phyloP scores from a whole-genome alignment of 2,888 invertebrate genomes.

The Mayetiola destructor region DNA sequence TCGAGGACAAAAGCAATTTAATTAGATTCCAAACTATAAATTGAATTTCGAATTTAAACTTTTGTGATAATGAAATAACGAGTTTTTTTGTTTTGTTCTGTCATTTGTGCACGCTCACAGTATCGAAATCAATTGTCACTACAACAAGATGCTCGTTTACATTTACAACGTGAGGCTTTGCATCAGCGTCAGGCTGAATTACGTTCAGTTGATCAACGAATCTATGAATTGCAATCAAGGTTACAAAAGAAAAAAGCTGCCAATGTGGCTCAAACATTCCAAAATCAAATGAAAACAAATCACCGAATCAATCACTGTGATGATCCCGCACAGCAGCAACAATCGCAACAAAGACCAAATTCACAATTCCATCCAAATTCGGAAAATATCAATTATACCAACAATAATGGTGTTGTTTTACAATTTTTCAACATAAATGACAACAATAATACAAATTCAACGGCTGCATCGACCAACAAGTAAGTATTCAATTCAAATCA shows the following conservation, averaged over 20 bases:
- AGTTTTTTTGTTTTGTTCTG: background rate
- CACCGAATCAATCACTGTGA: slow-evolving; percentile 24
- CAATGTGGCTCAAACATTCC: slow-evolving; percentile 40
- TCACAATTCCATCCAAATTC: slow-evolving; percentile 10
- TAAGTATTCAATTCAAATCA: slow-evolving; percentile 12
- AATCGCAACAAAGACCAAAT: slow-evolving; percentile 37
- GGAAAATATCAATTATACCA: slow-evolving; percentile 1
- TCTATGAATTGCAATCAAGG: slow-evolving; percentile 84
- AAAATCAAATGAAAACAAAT: background rate
- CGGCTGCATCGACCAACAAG: slow-evolving; percentile 2
- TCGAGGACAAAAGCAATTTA: no score
- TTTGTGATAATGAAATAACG: no score
- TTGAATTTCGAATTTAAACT: no score
- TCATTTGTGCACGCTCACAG: slow-evolving; percentile 36
- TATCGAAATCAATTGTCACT: slow-evolving; percentile 92
- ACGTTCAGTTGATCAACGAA: slow-evolving; percentile 80
- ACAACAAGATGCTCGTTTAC: slow-evolving; percentile 81
- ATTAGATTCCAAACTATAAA: no score
- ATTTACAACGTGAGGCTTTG: slow-evolving; percentile 75
- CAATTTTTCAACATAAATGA: slow-evolving; percentile 9
- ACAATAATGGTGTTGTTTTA: slow-evolving; percentile 10
- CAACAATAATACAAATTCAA: slow-evolving; percentile 2
- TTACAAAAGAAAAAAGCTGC: slow-evolving; percentile 76
- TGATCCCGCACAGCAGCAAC: slow-evolving; percentile 34
- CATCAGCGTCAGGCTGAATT: slow-evolving; percentile 83